Evolutionary conservation across 2,797 vertebrate genomes (phyloP), one percentile per base, ranked within the genome.

Genomic region (Sebastes aleutianus): DNA sequence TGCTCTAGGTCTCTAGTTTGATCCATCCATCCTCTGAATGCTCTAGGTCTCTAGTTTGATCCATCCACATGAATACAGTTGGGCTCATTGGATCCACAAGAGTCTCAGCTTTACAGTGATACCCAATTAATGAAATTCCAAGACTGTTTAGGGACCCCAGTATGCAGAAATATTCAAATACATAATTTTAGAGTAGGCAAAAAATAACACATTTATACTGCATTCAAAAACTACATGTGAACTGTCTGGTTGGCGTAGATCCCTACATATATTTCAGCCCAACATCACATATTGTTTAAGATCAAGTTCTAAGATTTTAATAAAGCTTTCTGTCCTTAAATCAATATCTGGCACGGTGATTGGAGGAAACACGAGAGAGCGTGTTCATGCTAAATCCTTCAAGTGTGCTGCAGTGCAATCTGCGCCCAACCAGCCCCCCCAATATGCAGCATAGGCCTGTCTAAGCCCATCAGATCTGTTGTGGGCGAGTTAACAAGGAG

Each of bases 381-480:
- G 8, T 57, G 78, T 78, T 87, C 65, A 67, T 79, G 78, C 73
- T 74, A 74, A 84, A 85, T 32, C 71, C 76, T 85, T 78, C 83
- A 87, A 89, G 86, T 90, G 83, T 82, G 66, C 80, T 65, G 73
- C 71, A 39, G 24, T 83, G 67, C 85, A 79, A 79, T 85, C 87
- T 82, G 85, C 91, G 76, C 78, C 82, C 85, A 79, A 83, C 81
- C 86, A 87, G 86, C 84, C 73, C 79, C 53, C 20, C 88, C 91
- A 89, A 91, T 88, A 80, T 85, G 86, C 85, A 83, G 83, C 54
- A 67, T 70, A 83, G 91, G 90, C 87, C 88, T 94, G 93, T 95
- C 93, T 79, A 76, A 92, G 86, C 85, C 71, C 82, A 95, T 95
- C 88, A 92, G 47, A 85, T 93, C 90, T 92, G 92, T 92, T 92